Evolutionary conservation across 2,113 vertebrate genomes (phyloP).

Genomic region (Anser cygnoides): DNA sequence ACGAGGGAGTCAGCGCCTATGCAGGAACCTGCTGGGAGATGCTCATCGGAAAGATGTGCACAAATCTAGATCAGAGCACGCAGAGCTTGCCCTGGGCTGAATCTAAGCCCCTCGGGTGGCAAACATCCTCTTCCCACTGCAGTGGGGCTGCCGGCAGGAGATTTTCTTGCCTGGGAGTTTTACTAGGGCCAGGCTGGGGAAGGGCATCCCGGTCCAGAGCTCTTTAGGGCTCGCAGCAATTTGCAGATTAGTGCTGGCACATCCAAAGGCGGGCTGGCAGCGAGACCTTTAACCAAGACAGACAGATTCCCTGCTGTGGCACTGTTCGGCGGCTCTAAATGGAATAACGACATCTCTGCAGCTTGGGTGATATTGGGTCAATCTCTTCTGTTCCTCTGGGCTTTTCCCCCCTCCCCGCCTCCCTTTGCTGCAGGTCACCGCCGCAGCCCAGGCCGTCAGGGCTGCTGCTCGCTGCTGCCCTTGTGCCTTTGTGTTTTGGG

Average conservation of each 20-base stretch:
- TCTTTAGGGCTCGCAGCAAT: conserved; percentile 58
- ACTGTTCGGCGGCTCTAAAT: conserved; percentile 62
- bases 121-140: conserved; percentile 17
- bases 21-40: conserved; percentile 27
- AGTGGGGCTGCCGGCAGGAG: not conserved
- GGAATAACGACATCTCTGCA: conserved; percentile 58
- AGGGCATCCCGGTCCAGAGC: conserved; percentile 57
- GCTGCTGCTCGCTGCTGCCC: not conserved
- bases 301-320: conserved; percentile 73
- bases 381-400: conserved; percentile 55
- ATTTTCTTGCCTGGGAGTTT: conserved; percentile 9
- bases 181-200: not conserved
- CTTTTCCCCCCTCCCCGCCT: not conserved
- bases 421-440: not conserved
- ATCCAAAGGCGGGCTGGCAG: conserved; percentile 69
- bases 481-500: not conserved
- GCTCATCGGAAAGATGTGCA: not conserved
- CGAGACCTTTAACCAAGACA: conserved; percentile 67
- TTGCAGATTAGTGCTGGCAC: conserved; percentile 69
- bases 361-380: conserved; percentile 68
- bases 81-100: not conserved
- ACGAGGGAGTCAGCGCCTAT: not conserved
- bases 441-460: not conserved
- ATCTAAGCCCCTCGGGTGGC: not conserved
- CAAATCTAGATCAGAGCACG: not conserved